These are phyloP conservation scores for Drosophila setosimentum DNA, from an alignment of 2,888 invertebrate species.

Conservation along the genomic window DNA sequence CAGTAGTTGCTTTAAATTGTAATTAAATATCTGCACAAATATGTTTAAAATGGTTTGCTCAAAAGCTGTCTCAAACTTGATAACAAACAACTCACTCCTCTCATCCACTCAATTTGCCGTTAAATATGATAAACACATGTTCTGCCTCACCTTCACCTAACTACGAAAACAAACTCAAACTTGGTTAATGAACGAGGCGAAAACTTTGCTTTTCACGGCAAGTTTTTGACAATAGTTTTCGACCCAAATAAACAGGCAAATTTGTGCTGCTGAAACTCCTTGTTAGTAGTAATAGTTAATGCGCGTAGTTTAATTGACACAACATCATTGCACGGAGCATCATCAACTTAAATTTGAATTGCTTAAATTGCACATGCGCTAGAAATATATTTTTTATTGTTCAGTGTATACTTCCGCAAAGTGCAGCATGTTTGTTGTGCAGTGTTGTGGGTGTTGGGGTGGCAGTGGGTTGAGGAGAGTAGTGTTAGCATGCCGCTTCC, in stretches of 20 bases:
- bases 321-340: background rate
- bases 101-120: conserved; percentile 1
- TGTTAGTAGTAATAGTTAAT: conserved; percentile 5
- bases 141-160: conserved; percentile 1
- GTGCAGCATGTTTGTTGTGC: background rate
- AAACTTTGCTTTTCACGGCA: conserved; percentile 5
- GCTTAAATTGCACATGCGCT: conserved; percentile 32
- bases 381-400: conserved; percentile 22
- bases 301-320: background rate
- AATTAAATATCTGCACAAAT: background rate
- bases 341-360: conserved; percentile 41
- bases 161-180: conserved; percentile 11
- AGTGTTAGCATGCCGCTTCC: conserved; percentile 35
- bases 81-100: conserved; percentile 1
- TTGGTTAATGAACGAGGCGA: conserved; percentile 8
- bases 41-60: background rate
- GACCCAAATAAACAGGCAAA: background rate
- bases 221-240: conserved; percentile 1
- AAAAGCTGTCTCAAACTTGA: conserved; percentile 2
- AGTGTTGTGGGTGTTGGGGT: background rate
- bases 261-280: background rate
- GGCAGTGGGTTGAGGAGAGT: background rate
- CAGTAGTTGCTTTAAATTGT: background rate
- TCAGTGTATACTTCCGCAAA: conserved; percentile 48
- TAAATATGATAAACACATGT: conserved; percentile 11